These are phyloP conservation scores for Mimachlamys varia DNA, from an alignment of 2,888 invertebrate species.

Conservation along the genomic window DNA sequence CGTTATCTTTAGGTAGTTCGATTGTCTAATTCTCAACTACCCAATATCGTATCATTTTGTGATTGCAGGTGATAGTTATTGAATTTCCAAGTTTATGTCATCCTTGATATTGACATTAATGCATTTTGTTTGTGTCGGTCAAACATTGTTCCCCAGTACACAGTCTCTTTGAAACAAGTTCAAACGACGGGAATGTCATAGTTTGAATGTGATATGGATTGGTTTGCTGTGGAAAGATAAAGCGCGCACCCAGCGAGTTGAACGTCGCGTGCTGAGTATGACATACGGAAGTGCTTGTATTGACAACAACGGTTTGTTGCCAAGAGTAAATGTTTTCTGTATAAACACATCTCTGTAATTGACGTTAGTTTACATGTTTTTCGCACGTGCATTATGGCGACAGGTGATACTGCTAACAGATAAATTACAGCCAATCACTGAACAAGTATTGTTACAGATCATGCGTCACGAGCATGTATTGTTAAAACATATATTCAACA, in stretches of 20 bases:
- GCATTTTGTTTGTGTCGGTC: not conserved
- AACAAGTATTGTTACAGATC: too few species aligned
- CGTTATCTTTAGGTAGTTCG: too few species aligned
- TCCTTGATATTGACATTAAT: not conserved
- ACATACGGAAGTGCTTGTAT: slow-evolving; percentile 18
- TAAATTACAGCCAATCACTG: too few species aligned
- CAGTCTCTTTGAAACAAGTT: not conserved
- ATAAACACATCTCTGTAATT: not conserved
- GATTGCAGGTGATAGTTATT: not conserved
- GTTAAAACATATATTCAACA: not conserved
- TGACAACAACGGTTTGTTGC: not conserved
- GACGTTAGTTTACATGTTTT: not conserved
- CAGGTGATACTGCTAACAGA: too few species aligned
- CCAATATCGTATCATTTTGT: too few species aligned
- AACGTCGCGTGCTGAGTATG: not conserved
- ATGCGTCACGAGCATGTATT: not conserved
- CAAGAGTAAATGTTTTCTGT: not conserved
- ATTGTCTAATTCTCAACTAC: too few species aligned
- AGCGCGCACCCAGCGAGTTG: not conserved
- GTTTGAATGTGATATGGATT: not conserved
- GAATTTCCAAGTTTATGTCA: not conserved
- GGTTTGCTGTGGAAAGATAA: not conserved
- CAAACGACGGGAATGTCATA: not conserved
- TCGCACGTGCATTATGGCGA: too few species aligned
- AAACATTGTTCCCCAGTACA: not conserved